Evolutionary conservation across 2,888 invertebrate species (phyloP).

Genomic region (Caenorhabditis wallacei): DNA sequence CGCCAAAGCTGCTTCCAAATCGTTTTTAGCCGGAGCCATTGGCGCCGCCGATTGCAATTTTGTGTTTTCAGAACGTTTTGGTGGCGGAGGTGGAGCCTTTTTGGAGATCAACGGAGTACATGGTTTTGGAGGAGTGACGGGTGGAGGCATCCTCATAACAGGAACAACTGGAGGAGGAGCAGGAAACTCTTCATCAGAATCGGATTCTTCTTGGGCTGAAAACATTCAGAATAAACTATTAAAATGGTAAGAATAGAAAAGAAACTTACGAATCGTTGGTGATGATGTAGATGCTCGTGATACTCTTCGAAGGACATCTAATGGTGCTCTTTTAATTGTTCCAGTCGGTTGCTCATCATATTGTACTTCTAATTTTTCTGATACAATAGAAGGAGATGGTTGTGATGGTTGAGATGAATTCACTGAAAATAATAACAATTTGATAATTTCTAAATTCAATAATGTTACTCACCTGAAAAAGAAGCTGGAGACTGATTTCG

Average conservation of each 20-base stretch:
- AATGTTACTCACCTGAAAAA: slow-evolving; percentile 45
- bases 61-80: slow-evolving; percentile 79
- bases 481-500: slow-evolving; percentile 53
- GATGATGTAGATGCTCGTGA: slow-evolving; percentile 62
- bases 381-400: slow-evolving; percentile 37
- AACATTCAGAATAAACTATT: not conserved
- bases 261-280: slow-evolving; percentile 64
- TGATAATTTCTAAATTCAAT: not conserved
- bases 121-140: slow-evolving; percentile 65
- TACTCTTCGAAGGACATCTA: slow-evolving; percentile 70
- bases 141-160: slow-evolving; percentile 37
- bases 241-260: not conserved
- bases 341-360: slow-evolving; percentile 74
- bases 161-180: slow-evolving; percentile 77
- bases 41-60: slow-evolving; percentile 65
- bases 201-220: slow-evolving; percentile 74
- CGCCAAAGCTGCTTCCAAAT: slow-evolving; percentile 75
- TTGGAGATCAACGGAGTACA: slow-evolving; percentile 46
- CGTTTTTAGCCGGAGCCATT: slow-evolving; percentile 54
- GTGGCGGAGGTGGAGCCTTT: slow-evolving; percentile 78
- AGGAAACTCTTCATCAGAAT: slow-evolving; percentile 82
- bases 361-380: slow-evolving; percentile 47
- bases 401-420: slow-evolving; percentile 51
- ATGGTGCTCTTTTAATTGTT: slow-evolving; percentile 80
- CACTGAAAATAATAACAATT: slow-evolving; percentile 27